These are phyloP conservation scores for Lepidurus couesii DNA, from an alignment of 1,140 invertebrate genomes.

Conservation along the genomic window DNA sequence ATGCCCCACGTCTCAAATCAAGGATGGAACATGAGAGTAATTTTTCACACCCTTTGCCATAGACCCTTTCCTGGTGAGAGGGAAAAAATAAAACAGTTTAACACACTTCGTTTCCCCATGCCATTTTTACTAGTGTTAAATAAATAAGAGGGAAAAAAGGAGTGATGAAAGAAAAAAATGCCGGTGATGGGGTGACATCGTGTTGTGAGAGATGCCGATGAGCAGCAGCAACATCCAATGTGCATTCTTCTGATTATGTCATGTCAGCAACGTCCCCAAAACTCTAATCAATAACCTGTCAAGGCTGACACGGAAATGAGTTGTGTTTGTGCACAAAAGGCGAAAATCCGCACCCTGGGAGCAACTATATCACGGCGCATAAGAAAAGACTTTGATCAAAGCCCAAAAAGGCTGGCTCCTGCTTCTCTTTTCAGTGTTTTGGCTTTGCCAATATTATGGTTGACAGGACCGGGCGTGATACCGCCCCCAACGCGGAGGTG, in stretches of 20 bases:
- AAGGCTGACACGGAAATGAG: not conserved
- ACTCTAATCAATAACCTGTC: constrained; percentile 15
- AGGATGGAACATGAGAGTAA: not conserved
- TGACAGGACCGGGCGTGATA: not conserved
- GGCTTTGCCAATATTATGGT: not conserved
- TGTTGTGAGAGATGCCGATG: not conserved
- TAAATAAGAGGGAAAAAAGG: no score
- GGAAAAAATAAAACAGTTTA: not conserved
- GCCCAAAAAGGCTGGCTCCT: not conserved
- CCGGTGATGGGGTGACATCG: not conserved
- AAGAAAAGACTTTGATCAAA: constrained; percentile 1
- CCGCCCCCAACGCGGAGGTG: not conserved
- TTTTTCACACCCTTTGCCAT: not conserved
- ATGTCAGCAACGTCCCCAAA: not conserved
- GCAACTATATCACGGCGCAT: not conserved
- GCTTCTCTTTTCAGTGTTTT: not conserved
- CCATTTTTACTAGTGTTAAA: not conserved
- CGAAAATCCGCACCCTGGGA: not conserved
- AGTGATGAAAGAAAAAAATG: not conserved
- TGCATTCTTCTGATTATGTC: constrained; percentile 9
- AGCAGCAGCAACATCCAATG: not conserved
- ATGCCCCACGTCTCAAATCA: not conserved
- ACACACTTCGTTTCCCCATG: not conserved
- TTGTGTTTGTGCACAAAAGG: constrained; percentile 12
- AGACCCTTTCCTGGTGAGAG: not conserved